Evolutionary conservation across 2,797 vertebrate genomes (phyloP), one percentile per base, ranked within the genome.

Genomic region (Syndactyla subalaris): DNA sequence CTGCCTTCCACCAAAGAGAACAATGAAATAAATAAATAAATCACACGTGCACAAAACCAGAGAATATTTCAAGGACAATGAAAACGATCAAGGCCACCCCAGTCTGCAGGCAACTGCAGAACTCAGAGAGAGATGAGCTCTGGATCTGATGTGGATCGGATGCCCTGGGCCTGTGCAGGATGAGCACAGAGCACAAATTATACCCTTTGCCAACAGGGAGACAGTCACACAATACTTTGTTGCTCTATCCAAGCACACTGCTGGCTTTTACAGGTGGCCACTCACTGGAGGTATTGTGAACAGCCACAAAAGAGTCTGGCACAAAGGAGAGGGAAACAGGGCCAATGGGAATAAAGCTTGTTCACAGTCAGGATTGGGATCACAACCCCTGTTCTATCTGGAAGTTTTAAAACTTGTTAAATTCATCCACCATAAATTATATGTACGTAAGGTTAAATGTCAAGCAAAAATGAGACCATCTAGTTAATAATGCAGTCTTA

Each of bases 21-120:
- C 9, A 29, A 11, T 12, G 7, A 13, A 8, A 8, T 20, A 20
- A 54, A 32, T 7, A 1, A 82, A 54, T 19, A 66, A 62, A 20
- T 12, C 38, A n/a, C 49, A 34, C 0, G 0, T 30, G 61, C 85
- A 68, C 2, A 2, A 82, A 89, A n/a, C 0, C 41, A 72, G 11
- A 7, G 46, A 63, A 5, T 41, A 68, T 68, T 92, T 75, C 76
- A 82, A 87, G 43, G 73, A 66, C 73, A 70, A 65, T 2, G 5
- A 67, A 59, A 93, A 51, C 1, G 0, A 67, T 22, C 43, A 39
- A 84, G 70, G 57, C 52, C 58, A 65, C 29, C 29, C 39, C 26
- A n/a, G 52, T 19, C 48, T 93, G 75, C 39, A 83, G 74, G 49
- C 45, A 85, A 23, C 41, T 23, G 5, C 21, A 1, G 3, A 84